phyloP scores from a whole-genome alignment of 2,888 invertebrate genomes.

The Megamerina dolium region DNA sequence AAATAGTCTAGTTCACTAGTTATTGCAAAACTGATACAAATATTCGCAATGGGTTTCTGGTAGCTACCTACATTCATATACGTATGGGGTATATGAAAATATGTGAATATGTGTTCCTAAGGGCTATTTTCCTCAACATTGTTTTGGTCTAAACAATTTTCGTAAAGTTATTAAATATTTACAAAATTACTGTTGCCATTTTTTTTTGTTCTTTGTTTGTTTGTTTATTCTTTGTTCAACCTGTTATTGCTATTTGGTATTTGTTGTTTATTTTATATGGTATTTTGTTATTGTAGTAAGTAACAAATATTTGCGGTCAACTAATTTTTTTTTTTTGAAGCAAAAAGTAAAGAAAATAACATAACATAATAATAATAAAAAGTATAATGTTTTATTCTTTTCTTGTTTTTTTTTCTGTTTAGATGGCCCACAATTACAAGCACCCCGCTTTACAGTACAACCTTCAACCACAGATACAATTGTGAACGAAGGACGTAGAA shows the following conservation, averaged over 20 bases:
- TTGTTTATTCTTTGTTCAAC: too few species aligned
- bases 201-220: neutral
- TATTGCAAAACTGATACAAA: too few species aligned
- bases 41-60: too few species aligned
- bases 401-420: slow-evolving; percentile 18
- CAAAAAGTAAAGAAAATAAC: neutral
- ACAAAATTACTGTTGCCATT: slow-evolving; percentile 2
- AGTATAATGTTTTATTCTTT: slow-evolving; percentile 5
- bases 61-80: too few species aligned
- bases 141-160: neutral
- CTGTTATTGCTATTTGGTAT: too few species aligned
- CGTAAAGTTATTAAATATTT: slow-evolving; percentile 10
- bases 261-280: too few species aligned
- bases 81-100: too few species aligned
- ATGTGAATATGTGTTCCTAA: neutral
- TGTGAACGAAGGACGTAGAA: slow-evolving; percentile 80
- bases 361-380: slow-evolving; percentile 7
- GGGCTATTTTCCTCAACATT: neutral
- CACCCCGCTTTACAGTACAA: slow-evolving; percentile 80
- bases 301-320: slow-evolving; percentile 4
- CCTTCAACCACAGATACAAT: slow-evolving; percentile 81
- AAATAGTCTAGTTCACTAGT: too few species aligned
- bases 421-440: slow-evolving; percentile 54
- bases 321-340: slow-evolving; percentile 1
- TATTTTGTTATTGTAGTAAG: too few species aligned